Evolutionary conservation across 30 jellyfish, hydroid and myxozoan genomes (phyloP).

Genomic region (Aurelia sp.): DNA sequence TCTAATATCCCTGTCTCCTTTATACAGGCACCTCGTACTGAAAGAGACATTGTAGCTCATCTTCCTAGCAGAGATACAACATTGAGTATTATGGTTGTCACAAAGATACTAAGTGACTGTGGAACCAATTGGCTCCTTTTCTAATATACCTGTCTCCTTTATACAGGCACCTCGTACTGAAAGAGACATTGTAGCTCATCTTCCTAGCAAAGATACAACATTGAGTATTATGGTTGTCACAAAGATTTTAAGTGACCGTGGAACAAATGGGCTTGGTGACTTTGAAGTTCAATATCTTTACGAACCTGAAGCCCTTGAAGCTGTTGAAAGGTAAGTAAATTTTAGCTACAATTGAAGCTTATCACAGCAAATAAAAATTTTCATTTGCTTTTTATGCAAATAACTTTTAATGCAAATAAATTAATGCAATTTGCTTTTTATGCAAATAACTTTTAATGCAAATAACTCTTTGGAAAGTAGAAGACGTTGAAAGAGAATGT

Average conservation of each 20-base stretch:
- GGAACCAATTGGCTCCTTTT: constrained; percentile 79
- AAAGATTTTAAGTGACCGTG: constrained; percentile 95
- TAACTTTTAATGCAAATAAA: no score
- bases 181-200: constrained; percentile 75
- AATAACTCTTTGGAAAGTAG: no score
- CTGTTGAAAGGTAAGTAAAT: constrained; percentile 79
- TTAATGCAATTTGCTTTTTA: no score
- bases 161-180: constrained; percentile 60
- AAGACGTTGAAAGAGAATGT: no score
- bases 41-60: constrained; percentile 73
- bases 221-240: constrained; percentile 95
- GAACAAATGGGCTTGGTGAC: constrained; percentile 96
- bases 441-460: no score
- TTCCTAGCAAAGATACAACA: constrained; percentile 90
- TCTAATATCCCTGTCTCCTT: not conserved
- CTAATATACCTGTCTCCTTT: not conserved
- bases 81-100: constrained; percentile 86
- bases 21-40: constrained; percentile 54
- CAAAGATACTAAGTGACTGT: constrained; percentile 93
- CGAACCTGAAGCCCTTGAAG: constrained; percentile 88
- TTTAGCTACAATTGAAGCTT: no score
- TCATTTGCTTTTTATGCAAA: no score
- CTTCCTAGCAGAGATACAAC: constrained; percentile 91
- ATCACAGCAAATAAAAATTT: no score
- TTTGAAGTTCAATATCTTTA: constrained; percentile 91